Evolutionary conservation across 2,797 vertebrate species (phyloP), one percentile per base, ranked within the genome.

Genomic region (Enteromius argenteus): DNA sequence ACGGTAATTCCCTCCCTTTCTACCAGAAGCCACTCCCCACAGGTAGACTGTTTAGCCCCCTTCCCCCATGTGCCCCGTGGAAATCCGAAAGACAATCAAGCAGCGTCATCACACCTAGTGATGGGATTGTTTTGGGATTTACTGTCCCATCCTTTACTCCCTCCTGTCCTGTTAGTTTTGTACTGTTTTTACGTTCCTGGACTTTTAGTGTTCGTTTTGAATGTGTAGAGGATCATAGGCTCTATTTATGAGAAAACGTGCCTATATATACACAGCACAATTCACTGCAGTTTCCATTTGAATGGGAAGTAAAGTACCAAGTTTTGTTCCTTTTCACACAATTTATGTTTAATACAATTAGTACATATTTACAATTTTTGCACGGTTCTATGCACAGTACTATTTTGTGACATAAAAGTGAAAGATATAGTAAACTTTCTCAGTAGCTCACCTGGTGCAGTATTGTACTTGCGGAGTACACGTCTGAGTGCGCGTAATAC

Each of bases 1-100:
- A 95, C 93, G 93, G 94, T 95, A 95, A 94, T 94, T 95, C 92
- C 89, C 86, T 92, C 88, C 89, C 83, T 90, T 92, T 90, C 85
- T 91, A 87, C 85, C 85, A 91, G 89, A 90, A 83, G 35, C 75
- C 77, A 90, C 88, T 91, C 85, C 37, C 81, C 79, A 81, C 89
- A 94, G 91, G 93, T 94, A 94, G 92, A 89, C 35, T 81, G 49
- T 79, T 39, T 89, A 71, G 58, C 86, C 79, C 74, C 27, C 56
- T 75, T 32, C 21, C 67, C 83, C 76, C 81, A 5, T 84, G 80
- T 88, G 84, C 84, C 84, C 66, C 84, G 72, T 89, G 83, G 79
- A 78, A 89, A 85, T 87, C 86, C 80, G 62, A 77, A 83, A 86
- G 51, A 84, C 88, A 79, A 68, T 81, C 67, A 11, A 21, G 21